Conservation (phyloP, 2,797 vertebrate genomes). For the Halcyon smyrnensis region DNA sequence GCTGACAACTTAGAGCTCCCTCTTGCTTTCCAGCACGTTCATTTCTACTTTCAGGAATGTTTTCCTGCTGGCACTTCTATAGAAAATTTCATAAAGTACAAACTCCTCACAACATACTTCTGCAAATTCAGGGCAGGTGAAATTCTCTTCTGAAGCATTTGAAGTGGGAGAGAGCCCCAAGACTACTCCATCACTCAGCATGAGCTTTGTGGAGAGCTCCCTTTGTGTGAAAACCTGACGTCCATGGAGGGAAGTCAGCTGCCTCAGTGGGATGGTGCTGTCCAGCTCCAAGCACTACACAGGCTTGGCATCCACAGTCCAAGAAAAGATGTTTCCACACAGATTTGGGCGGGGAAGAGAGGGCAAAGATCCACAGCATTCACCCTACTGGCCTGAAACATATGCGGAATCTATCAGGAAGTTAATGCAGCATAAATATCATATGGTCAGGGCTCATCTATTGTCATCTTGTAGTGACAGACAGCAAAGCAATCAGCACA, state of each 20-base stretch:
- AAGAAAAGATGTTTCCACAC: background rate
- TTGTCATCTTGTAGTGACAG: background rate
- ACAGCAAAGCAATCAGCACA: background rate
- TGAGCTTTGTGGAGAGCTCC: background rate
- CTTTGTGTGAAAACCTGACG: background rate
- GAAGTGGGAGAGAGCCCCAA: background rate
- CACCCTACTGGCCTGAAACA: background rate
- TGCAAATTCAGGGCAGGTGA: background rate
- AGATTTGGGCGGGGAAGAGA: background rate
- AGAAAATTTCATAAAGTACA: background rate
- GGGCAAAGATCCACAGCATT: background rate
- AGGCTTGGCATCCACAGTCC: background rate
- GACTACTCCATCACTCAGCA: background rate
- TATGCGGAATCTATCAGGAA: background rate
- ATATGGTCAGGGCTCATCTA: background rate
- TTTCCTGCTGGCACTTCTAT: background rate
- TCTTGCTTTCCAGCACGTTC: background rate
- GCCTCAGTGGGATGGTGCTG: background rate
- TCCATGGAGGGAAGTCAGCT: background rate
- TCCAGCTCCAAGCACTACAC: background rate
- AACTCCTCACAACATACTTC: background rate
- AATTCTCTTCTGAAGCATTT: background rate
- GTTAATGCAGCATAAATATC: constrained; percentile 10
- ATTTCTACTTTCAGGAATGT: background rate
- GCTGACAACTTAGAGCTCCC: background rate